These are phyloP conservation scores for Aphodius sticticus DNA, from an alignment of 2,888 invertebrate genomes.

Conservation along the genomic window DNA sequence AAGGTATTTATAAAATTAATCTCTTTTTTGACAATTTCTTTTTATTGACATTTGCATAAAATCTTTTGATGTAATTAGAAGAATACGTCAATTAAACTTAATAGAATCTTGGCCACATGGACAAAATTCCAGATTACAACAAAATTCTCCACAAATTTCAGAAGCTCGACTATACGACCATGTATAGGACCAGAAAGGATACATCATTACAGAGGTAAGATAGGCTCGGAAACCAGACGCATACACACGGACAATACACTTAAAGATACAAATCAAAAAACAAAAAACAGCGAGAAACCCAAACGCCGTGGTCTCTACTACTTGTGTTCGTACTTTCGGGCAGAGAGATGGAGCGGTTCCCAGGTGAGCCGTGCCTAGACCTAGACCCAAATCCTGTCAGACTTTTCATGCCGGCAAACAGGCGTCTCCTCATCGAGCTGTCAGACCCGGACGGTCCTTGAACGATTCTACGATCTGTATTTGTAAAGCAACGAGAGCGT, in stretches of 20 bases:
- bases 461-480: slow-evolving; percentile 45
- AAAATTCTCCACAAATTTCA: not conserved
- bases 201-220: slow-evolving; percentile 4
- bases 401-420: slow-evolving; percentile 84
- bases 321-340: slow-evolving; percentile 77
- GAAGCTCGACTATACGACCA: slow-evolving; percentile 5
- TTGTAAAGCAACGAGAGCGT: slow-evolving; percentile 22
- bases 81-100: too few species aligned
- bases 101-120: too few species aligned
- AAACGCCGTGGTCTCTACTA: not conserved
- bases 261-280: not conserved
- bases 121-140: too few species aligned
- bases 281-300: not conserved
- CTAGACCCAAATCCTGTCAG: slow-evolving; percentile 77
- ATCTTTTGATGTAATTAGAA: too few species aligned
- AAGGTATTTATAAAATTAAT: too few species aligned
- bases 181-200: not conserved
- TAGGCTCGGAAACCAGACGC: slow-evolving; percentile 10
- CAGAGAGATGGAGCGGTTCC: slow-evolving; percentile 85
- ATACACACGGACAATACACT: not conserved
- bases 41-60: too few species aligned
- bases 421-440: slow-evolving; percentile 75
- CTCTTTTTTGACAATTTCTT: too few species aligned
- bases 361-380: slow-evolving; percentile 74
- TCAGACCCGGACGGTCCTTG: slow-evolving; percentile 48